Conservation (phyloP, 2,888 invertebrate species). For the Stenurella melanura region DNA sequence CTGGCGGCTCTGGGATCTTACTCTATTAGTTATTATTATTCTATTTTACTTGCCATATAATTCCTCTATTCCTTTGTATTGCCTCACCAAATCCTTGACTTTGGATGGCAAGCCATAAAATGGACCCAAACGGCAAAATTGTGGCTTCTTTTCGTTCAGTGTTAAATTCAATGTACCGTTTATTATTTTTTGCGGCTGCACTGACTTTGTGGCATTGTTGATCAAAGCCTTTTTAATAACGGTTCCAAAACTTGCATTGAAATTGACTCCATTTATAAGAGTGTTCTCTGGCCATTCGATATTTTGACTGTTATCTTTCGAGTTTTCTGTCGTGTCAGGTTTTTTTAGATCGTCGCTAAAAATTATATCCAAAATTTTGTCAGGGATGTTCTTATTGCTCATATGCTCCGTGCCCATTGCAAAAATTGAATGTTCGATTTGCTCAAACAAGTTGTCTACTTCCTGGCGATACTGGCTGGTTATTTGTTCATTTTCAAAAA, state of each 20-base stretch:
- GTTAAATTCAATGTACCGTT: conserved; percentile 51
- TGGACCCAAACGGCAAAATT: conserved; percentile 68
- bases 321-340: conserved; percentile 42
- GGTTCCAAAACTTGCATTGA: conserved; percentile 62
- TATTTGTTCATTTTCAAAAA: conserved; percentile 57
- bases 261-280: conserved; percentile 52
- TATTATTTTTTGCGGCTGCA: conserved; percentile 43
- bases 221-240: conserved; percentile 66
- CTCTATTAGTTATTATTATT: no score
- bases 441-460: conserved; percentile 72
- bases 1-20: no score
- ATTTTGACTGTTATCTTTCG: conserved; percentile 36
- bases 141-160: conserved; percentile 43
- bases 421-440: conserved; percentile 75
- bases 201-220: conserved; percentile 65
- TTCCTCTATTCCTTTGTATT: conserved; percentile 85
- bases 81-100: conserved; percentile 82
- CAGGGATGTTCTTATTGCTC: conserved; percentile 53
- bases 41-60: conserved; percentile 82
- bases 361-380: conserved; percentile 61
- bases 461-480: conserved; percentile 68
- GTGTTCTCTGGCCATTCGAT: conserved; percentile 51
- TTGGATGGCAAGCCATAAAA: conserved; percentile 88
- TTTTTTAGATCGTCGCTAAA: conserved; percentile 64
- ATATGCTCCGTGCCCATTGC: conserved; percentile 66